Base-by-base conservation (phyloP, 1,140 invertebrate species). In the Drosophila erecta region DNA sequence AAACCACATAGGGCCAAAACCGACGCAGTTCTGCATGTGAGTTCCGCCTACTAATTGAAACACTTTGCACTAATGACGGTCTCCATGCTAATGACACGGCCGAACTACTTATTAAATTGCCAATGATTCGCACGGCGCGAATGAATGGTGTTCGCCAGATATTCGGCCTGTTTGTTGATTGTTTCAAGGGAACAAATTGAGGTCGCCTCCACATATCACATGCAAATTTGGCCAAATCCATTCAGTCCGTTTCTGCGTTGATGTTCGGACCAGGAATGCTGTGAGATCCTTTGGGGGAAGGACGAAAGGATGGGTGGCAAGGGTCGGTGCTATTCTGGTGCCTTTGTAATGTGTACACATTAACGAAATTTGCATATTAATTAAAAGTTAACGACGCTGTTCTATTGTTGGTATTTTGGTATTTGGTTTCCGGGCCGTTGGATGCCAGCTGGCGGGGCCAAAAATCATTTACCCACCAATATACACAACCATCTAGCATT, bases 291-390 rank as follows among this genome's bases (percentile, higher is more conserved):
- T 24, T 5, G 41, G 10, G 17, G 17, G 17, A 24, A 46, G 44
- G 27, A 47, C 3, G n/a, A 8, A n/a, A n/a, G 38, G 40, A 4
- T 37, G 33, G 4, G 5, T 35, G 22, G 30, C 12, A 12, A 22
- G 27, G 8, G 24, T 14, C 33, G 10, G 10, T 15, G 14, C 15
- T 30, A 27, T 7, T 27, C 4, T 44, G 43, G 24, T 30, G 54
- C 20, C 17, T 67, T 62, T 79, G 77, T 77, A 65, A 66, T 70
- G 64, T 46, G 60, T 30, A 65, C 64, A 78, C 69, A 87, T 87
- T 87, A 86, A 67, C 64, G 24, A 71, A 87, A 87, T 86, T 86
- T 75, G 83, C 83, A 87, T 86, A 87, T 87, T 86, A 87, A 87
- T 86, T 86, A 86, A 87, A 87, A 81, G 56, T 81, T 78, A 81